Percentiles rank a stretch among this genome's conserved stretches.
phyloP scores from a whole-genome alignment of 2,797 vertebrate genomes.

The Dallia pectoralis region DNA sequence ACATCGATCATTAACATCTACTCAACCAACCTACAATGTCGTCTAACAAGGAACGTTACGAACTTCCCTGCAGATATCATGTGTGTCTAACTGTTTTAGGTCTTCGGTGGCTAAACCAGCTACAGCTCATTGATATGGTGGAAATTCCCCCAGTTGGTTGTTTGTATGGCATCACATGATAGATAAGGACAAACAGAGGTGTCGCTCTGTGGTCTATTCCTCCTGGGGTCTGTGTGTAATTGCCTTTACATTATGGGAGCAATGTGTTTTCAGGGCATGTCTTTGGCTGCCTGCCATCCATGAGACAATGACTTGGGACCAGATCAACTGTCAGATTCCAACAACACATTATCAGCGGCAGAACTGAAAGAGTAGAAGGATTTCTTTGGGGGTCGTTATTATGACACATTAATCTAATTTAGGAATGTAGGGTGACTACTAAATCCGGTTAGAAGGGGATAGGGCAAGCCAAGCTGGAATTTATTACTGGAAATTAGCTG shows the following conservation, averaged over 20 bases:
- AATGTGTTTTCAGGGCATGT: background rate
- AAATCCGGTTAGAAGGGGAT: background rate
- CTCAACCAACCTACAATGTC: too few species aligned
- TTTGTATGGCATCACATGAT: background rate
- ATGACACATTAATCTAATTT: slow-evolving; percentile 1
- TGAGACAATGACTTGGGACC: background rate
- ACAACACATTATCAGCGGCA: background rate
- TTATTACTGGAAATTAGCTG: background rate
- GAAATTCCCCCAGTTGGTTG: background rate
- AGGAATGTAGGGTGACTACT: background rate
- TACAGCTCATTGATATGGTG: background rate
- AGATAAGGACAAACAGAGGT: background rate
- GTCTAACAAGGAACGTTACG: too few species aligned
- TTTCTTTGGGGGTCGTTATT: background rate
- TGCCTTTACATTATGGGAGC: slow-evolving; percentile 5
- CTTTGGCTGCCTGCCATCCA: slow-evolving; percentile 8
- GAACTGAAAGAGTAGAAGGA: background rate
- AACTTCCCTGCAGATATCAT: too few species aligned
- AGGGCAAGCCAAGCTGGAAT: background rate
- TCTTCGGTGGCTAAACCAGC: background rate
- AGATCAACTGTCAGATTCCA: background rate
- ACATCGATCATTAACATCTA: too few species aligned
- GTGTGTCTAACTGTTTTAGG: too few species aligned
- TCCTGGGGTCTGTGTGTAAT: background rate
- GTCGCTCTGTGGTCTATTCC: background rate